phyloP scores from a whole-genome alignment of 2,113 vertebrate genomes.

The Hoplias malabaricus region DNA sequence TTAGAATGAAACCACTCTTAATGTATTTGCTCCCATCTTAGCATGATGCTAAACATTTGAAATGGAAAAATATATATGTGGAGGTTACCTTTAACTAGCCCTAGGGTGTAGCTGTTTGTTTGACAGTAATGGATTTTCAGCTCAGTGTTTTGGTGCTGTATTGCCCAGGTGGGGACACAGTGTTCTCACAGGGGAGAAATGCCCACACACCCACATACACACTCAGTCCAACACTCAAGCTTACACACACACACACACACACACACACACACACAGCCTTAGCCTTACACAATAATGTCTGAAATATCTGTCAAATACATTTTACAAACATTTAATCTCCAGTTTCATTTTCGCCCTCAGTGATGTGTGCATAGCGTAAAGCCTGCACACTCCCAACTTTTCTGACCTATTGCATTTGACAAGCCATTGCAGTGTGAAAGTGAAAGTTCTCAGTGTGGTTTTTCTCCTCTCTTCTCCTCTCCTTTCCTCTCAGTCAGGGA shows the following conservation, averaged over 20 bases:
- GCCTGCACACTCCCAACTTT: neutral
- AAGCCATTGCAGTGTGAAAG: conserved; percentile 9
- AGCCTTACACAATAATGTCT: neutral
- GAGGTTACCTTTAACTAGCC: too few species aligned
- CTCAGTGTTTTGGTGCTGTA: neutral
- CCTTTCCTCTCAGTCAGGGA: neutral
- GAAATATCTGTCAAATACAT: neutral
- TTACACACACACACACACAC: neutral
- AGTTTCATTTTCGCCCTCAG: neutral
- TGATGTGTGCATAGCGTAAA: conserved; percentile 8
- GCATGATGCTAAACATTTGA: too few species aligned
- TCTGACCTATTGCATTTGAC: conserved; percentile 23
- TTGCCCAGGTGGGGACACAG: neutral
- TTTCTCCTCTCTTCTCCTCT: too few species aligned
- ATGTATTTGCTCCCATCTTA: too few species aligned
- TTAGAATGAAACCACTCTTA: too few species aligned
- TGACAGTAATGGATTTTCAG: neutral
- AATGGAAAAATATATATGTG: too few species aligned
- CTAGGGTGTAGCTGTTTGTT: too few species aligned
- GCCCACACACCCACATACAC: neutral
- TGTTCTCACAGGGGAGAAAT: neutral
- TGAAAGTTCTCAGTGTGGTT: neutral
- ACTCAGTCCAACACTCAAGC: neutral
- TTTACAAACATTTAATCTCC: conserved; percentile 4
- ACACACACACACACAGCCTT: neutral